phyloP scores from a whole-genome alignment of 1,140 invertebrate species.

The Brachystomella parvula region DNA sequence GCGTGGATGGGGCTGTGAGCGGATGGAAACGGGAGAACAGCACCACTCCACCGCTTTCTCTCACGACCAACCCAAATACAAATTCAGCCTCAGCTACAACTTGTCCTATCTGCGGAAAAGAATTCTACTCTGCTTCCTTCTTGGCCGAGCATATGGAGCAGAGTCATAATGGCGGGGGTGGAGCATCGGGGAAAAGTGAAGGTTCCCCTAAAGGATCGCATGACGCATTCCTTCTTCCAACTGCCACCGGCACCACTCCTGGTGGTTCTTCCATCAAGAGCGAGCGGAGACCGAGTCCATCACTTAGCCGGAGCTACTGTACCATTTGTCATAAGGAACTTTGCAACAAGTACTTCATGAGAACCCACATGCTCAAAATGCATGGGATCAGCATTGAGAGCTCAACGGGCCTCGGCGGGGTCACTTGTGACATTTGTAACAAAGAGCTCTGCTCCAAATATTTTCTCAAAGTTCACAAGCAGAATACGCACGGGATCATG shows the following conservation, averaged over 20 bases:
- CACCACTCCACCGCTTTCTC: conserved; percentile 29
- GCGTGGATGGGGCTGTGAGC: conserved; percentile 48
- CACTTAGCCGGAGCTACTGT: conserved; percentile 71
- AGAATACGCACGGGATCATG: conserved; percentile 92
- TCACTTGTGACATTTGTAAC: conserved; percentile 92
- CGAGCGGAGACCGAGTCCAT: conserved; percentile 42
- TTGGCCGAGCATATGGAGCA: conserved; percentile 54
- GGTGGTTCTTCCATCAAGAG: background rate
- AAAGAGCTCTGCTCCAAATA: conserved; percentile 97
- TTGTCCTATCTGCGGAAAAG: conserved; percentile 50
- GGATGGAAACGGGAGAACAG: conserved; percentile 45
- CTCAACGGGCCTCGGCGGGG: conserved; percentile 79
- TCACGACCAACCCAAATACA: background rate
- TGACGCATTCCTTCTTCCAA: background rate
- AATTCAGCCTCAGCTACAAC: conserved; percentile 11
- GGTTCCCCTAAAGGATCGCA: background rate
- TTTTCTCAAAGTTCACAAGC: conserved; percentile 91
- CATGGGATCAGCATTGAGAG: conserved; percentile 94
- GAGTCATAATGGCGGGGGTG: conserved; percentile 35
- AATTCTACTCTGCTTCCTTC: conserved; percentile 54
- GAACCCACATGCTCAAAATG: conserved; percentile 99
- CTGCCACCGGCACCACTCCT: background rate
- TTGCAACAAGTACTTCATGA: conserved; percentile 99
- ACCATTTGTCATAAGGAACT: conserved; percentile 99
- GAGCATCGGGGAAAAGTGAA: conserved; percentile 13